Evolutionary conservation across 2,113 vertebrate genomes (phyloP).

Genomic region (Trinectes maculatus): DNA sequence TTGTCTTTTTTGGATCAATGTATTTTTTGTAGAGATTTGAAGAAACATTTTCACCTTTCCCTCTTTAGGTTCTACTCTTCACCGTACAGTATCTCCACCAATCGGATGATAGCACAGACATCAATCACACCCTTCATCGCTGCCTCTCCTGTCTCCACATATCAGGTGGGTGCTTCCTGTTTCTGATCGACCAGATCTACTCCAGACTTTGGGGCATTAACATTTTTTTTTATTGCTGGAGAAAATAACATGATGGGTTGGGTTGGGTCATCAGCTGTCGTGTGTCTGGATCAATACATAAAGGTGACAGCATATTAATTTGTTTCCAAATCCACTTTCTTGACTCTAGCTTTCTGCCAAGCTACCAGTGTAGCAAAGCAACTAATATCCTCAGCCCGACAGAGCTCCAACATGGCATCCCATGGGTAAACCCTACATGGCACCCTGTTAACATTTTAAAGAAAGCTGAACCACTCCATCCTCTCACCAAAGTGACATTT

Average conservation of each 20-base stretch:
- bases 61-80: slow-evolving; percentile 95
- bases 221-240: neutral
- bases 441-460: neutral
- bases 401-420: neutral
- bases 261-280: neutral
- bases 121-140: slow-evolving; percentile 99
- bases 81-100: slow-evolving; percentile 99
- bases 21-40: neutral
- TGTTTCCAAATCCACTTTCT: neutral
- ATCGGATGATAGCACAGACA: slow-evolving; percentile 99
- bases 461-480: neutral
- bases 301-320: neutral
- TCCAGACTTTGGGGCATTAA: neutral
- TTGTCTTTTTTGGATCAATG: neutral
- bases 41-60: slow-evolving; percentile 25
- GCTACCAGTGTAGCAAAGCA: slow-evolving; percentile 1
- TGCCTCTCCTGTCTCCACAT: slow-evolving; percentile 98
- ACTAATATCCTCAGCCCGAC: slow-evolving; percentile 4
- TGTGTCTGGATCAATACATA: neutral
- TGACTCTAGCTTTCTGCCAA: neutral
- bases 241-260: neutral
- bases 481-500: neutral
- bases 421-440: neutral
- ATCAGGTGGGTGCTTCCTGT: slow-evolving; percentile 88
- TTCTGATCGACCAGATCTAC: neutral